These are phyloP conservation scores for Myrmophylax atrothorax DNA, from an alignment of 2,113 vertebrate species.

Conservation along the genomic window DNA sequence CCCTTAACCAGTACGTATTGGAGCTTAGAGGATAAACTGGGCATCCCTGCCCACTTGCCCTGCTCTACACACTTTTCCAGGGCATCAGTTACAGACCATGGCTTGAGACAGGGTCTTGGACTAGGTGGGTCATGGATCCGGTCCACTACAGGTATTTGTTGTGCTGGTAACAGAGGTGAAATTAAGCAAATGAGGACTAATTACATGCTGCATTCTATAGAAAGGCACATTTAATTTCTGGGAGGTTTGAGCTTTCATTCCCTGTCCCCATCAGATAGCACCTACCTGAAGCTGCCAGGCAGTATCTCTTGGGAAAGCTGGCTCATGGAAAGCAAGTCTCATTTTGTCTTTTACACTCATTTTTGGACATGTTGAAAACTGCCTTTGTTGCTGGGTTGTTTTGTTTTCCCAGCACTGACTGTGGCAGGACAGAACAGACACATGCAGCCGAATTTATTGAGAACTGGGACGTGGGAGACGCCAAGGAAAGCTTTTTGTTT, in stretches of 20 bases:
- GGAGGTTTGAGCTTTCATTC: not conserved
- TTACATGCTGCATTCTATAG: accelerated
- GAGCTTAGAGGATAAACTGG: not conserved
- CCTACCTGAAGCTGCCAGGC: not conserved
- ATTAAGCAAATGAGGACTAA: not conserved
- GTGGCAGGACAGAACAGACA: not conserved
- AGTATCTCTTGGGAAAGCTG: not conserved
- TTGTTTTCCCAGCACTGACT: not conserved
- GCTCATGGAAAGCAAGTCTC: not conserved
- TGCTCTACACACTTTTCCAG: not conserved
- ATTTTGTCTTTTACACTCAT: not conserved
- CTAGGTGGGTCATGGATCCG: not conserved
- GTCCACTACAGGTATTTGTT: not conserved
- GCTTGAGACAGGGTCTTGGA: not conserved
- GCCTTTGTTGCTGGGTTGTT: not conserved
- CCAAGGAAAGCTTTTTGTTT: not conserved
- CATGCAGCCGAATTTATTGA: not conserved
- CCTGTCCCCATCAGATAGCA: too few species aligned
- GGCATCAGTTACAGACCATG: not conserved
- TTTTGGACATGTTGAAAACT: not conserved
- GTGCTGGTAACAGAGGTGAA: not conserved
- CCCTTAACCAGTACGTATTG: not conserved
- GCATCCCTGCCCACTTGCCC: accelerated
- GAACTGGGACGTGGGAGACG: accelerated
- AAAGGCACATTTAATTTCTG: accelerated